phyloP scores from a whole-genome alignment of 2,888 invertebrate genomes.

The Caenorhabditis sulstoni region DNA sequence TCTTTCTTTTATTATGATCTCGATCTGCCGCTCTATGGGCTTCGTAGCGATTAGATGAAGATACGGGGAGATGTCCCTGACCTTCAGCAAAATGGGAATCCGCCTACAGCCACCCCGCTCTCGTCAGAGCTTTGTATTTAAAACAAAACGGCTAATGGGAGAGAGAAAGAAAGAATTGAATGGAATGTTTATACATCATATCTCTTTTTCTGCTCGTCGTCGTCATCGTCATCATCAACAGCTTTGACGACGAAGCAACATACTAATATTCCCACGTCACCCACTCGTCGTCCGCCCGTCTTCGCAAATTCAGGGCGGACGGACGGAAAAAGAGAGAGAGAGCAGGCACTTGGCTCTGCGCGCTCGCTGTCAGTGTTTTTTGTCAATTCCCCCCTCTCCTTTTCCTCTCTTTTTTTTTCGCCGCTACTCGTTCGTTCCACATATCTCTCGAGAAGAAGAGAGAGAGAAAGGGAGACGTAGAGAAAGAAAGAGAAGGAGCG shows the following conservation, averaged over 20 bases:
- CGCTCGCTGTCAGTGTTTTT: constrained; percentile 3
- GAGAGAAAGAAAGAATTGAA: background rate
- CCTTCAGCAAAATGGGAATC: too few relatives aligned
- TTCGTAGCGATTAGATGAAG: too few relatives aligned
- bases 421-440: background rate
- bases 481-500: constrained; percentile 5
- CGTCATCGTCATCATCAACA: constrained; percentile 15
- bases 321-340: too few relatives aligned
- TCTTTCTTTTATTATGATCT: too few relatives aligned
- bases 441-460: background rate
- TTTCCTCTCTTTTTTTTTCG: background rate
- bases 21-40: too few relatives aligned
- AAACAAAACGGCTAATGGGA: background rate
- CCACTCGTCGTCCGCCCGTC: background rate
- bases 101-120: too few relatives aligned
- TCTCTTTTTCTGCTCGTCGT: background rate
- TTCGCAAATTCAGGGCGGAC: constrained; percentile 2
- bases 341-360: too few relatives aligned
- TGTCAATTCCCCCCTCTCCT: constrained; percentile 6
- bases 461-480: background rate
- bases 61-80: too few relatives aligned
- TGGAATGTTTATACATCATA: constrained; percentile 19
- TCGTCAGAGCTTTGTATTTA: too few relatives aligned
- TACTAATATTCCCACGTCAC: constrained; percentile 3
- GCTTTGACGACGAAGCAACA: background rate